Conservation (phyloP, 2,113 vertebrate species). For the Pleuronectes platessa region DNA sequence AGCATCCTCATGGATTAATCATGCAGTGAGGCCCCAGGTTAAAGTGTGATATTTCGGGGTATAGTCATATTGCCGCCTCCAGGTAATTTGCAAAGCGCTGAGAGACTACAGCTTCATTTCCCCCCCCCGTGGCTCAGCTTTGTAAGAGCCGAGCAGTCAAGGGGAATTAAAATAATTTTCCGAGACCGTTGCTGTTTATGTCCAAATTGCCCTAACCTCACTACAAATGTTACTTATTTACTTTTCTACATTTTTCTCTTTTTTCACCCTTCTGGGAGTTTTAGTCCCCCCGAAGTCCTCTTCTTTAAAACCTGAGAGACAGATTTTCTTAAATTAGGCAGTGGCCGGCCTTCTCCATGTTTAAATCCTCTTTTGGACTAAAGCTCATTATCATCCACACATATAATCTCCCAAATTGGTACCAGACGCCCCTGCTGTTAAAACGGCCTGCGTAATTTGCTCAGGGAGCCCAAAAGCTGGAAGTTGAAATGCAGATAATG, state of each 20-base stretch:
- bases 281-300: slow-evolving; percentile 20
- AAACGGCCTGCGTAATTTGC: slow-evolving; percentile 67
- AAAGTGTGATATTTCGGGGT: slow-evolving; percentile 64
- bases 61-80: slow-evolving; percentile 43
- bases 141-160: slow-evolving; percentile 28
- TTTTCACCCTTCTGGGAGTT: neutral
- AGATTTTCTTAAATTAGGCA: slow-evolving; percentile 69
- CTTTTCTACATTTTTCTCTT: slow-evolving; percentile 6
- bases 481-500: slow-evolving; percentile 57
- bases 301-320: slow-evolving; percentile 54
- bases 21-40: slow-evolving; percentile 49
- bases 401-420: slow-evolving; percentile 79
- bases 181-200: slow-evolving; percentile 26
- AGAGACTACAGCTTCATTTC: slow-evolving; percentile 45
- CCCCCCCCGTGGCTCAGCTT: slow-evolving; percentile 25
- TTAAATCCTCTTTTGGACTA: slow-evolving; percentile 77
- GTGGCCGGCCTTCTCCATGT: slow-evolving; percentile 64
- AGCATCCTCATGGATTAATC: slow-evolving; percentile 52
- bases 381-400: slow-evolving; percentile 81
- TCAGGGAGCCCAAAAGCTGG: slow-evolving; percentile 59
- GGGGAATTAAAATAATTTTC: slow-evolving; percentile 50
- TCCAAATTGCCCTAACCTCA: slow-evolving; percentile 42
- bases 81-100: slow-evolving; percentile 42
- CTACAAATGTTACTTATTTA: slow-evolving; percentile 49
- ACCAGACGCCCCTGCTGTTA: slow-evolving; percentile 58